These are phyloP conservation scores for Streptopelia turtur DNA, from an alignment of 2,797 vertebrate species.

Conservation along the genomic window DNA sequence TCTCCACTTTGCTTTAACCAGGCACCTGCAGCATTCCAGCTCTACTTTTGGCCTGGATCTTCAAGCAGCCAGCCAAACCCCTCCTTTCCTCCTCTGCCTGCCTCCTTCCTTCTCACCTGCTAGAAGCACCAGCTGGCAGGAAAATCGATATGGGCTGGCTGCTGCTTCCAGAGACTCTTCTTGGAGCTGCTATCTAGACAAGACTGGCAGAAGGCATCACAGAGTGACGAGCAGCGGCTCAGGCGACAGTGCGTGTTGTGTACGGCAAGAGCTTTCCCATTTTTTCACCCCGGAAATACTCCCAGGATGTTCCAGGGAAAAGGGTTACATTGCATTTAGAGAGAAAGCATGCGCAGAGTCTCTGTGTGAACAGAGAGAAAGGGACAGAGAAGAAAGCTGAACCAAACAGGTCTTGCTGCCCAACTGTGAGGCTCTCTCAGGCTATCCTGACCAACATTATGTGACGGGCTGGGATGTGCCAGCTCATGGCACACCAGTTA, in stretches of 20 bases:
- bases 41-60: neutral
- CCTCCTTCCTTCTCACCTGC: slow-evolving; percentile 28
- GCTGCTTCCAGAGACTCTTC: neutral
- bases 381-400: slow-evolving; percentile 44
- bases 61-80: neutral
- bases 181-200: neutral
- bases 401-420: neutral
- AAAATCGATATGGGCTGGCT: slow-evolving; percentile 9
- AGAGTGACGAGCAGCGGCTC: slow-evolving; percentile 4
- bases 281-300: neutral
- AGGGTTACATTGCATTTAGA: neutral
- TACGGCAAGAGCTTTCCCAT: accelerated
- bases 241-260: neutral
- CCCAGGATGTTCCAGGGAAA: neutral
- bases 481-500: neutral
- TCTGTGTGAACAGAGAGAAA: slow-evolving; percentile 42
- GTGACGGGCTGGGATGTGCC: accelerated
- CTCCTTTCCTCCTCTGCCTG: slow-evolving; percentile 29
- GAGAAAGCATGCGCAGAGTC: neutral
- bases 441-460: neutral
- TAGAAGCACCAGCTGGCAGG: neutral
- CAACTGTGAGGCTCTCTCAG: neutral
- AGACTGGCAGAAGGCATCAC: neutral
- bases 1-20: neutral
- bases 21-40: slow-evolving; percentile 24